phyloP scores from a whole-genome alignment of 2,113 vertebrate genomes.

The Philantomba maxwellii region DNA sequence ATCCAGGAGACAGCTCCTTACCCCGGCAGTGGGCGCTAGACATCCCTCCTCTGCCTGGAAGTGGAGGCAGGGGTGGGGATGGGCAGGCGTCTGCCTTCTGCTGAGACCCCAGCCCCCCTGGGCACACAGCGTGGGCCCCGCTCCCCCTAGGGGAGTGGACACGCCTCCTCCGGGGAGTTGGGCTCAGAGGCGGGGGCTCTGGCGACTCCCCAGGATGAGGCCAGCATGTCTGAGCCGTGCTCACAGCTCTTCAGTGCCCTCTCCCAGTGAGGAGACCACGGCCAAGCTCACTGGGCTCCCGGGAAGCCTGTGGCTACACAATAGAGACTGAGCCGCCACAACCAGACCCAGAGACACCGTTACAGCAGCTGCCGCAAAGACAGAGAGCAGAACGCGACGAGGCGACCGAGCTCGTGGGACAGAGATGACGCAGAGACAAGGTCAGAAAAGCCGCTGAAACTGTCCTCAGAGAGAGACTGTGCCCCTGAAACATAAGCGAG shows the following conservation, averaged over 20 bases:
- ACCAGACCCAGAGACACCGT: not conserved
- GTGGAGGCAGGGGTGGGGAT: no score
- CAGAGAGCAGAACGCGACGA: not conserved
- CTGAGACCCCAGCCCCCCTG: no score
- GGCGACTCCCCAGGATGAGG: not conserved
- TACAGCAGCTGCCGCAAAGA: not conserved
- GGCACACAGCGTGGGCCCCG: accelerated
- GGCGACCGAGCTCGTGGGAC: not conserved
- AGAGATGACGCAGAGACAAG: accelerated
- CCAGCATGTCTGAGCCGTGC: accelerated
- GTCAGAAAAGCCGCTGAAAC: no score
- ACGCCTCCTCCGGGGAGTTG: accelerated
- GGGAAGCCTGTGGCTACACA: not conserved
- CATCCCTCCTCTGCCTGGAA: not conserved
- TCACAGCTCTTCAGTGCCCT: not conserved
- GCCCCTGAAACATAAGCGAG: not conserved
- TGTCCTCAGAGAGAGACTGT: not conserved
- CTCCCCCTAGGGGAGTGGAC: not conserved
- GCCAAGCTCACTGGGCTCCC: accelerated
- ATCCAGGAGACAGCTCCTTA: not conserved
- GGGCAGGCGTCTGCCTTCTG: not conserved
- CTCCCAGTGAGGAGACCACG: not conserved
- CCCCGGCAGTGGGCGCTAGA: not conserved
- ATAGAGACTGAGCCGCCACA: not conserved
- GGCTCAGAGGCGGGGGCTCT: accelerated